Percentiles rank a stretch among this genome's conserved stretches.
Conservation (phyloP, 2,113 vertebrate genomes). For the Herpailurus yagouaroundi region DNA sequence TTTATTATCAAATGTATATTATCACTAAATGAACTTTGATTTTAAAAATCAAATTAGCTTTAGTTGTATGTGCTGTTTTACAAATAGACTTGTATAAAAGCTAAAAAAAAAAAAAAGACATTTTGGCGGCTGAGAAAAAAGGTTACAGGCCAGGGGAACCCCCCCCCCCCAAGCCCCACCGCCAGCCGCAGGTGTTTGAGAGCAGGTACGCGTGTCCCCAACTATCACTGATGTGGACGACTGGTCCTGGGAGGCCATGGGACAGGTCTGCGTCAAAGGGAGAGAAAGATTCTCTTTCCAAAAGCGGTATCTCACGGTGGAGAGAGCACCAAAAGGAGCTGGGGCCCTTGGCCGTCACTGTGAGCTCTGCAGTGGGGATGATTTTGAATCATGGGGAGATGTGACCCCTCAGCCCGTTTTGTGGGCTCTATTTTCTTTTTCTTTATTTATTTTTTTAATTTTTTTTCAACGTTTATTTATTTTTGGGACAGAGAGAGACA, state of each 20-base stretch:
- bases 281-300: background rate
- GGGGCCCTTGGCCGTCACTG: background rate
- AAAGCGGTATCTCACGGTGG: background rate
- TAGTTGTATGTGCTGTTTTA: slow-evolving; percentile 91
- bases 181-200: background rate
- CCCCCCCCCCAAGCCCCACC: no score
- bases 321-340: background rate
- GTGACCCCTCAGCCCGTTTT: background rate
- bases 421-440: background rate
- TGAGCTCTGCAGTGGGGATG: background rate
- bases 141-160: background rate
- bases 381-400: background rate
- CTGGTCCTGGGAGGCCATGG: background rate
- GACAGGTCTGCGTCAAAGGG: background rate
- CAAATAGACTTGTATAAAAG: slow-evolving; percentile 82
- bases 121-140: background rate
- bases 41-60: slow-evolving; percentile 89
- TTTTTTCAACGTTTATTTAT: no score
- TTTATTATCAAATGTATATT: slow-evolving; percentile 89
- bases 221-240: background rate
- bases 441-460: no score
- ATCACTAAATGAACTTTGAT: slow-evolving; percentile 89
- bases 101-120: background rate
- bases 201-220: background rate
- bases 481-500: no score